phyloP scores from a whole-genome alignment of 2,888 invertebrate genomes.

The Drosophila prostipennis region DNA sequence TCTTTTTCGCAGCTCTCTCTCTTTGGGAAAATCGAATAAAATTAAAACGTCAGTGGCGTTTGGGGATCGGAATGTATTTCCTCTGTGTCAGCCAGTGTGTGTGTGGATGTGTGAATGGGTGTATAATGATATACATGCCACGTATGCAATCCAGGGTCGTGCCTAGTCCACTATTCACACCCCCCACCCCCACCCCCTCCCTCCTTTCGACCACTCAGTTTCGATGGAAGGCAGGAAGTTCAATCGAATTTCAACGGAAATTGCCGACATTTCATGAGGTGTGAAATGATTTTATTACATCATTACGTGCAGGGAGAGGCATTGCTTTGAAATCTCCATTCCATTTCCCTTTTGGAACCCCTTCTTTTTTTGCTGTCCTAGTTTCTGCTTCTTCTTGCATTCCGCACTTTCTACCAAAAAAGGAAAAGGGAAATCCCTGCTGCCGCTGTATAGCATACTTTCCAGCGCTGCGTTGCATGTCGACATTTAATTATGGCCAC shows the following conservation, averaged over 20 bases:
- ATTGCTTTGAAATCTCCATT: slow-evolving; percentile 15
- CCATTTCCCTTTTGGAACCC: slow-evolving; percentile 14
- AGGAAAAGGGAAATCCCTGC: slow-evolving; percentile 42
- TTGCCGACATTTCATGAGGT: slow-evolving; percentile 83
- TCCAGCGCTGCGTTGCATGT: slow-evolving; percentile 69
- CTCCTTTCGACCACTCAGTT: slow-evolving; percentile 10
- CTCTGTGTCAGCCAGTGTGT: slow-evolving; percentile 41
- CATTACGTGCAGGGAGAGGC: slow-evolving; percentile 74
- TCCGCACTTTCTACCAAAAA: slow-evolving; percentile 11
- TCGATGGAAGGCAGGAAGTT: slow-evolving; percentile 67
- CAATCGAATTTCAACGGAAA: slow-evolving; percentile 80
- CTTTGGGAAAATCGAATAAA: slow-evolving; percentile 64
- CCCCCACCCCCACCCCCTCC: slow-evolving; percentile 2
- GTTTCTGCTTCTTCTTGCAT: slow-evolving; percentile 17
- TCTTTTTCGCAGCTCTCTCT: slow-evolving; percentile 15
- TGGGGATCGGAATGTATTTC: slow-evolving; percentile 47
- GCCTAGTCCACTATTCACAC: slow-evolving; percentile 61
- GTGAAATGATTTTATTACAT: slow-evolving; percentile 83
- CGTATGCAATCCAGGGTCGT: slow-evolving; percentile 70
- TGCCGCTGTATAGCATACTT: slow-evolving; percentile 39
- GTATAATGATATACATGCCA: slow-evolving; percentile 76
- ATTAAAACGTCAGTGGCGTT: slow-evolving; percentile 75
- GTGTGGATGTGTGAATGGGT: background rate
- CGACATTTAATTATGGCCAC: slow-evolving; percentile 81
- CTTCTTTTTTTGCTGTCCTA: slow-evolving; percentile 23